A percentile compares a stretch with the other conserved stretches of the same genome.
phyloP scores from a whole-genome alignment of 2,888 invertebrate genomes.

The Brassicogethes aeneus region DNA sequence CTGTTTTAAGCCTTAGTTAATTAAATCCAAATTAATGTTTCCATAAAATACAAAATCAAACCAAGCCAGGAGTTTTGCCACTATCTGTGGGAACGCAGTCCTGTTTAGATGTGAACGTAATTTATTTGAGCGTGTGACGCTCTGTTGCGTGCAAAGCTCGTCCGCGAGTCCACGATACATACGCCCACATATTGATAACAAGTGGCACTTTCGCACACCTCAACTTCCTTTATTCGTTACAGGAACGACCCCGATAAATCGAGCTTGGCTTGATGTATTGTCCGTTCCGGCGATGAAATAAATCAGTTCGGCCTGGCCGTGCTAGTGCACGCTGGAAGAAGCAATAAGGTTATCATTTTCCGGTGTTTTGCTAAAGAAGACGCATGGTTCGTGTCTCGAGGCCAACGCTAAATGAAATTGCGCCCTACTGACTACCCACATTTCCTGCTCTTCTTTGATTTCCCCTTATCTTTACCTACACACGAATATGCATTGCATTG shows the following conservation, averaged over 20 bases:
- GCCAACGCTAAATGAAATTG: conserved; percentile 24
- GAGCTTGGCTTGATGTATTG: conserved; percentile 26
- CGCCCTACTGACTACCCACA: conserved; percentile 18
- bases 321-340: conserved; percentile 27
- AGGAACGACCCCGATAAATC: conserved; percentile 30
- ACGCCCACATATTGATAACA: conserved; percentile 24
- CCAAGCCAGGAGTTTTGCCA: too few species aligned
- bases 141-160: conserved; percentile 6
- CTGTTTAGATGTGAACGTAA: neutral
- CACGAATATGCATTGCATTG: too few species aligned
- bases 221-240: conserved; percentile 23
- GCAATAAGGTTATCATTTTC: conserved; percentile 38
- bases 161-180: neutral
- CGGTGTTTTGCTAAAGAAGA: conserved; percentile 36
- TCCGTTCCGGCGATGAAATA: conserved; percentile 30
- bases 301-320: conserved; percentile 28
- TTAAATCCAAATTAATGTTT: too few species aligned
- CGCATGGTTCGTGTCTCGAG: conserved; percentile 24
- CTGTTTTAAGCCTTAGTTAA: too few species aligned
- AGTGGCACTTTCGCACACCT: conserved; percentile 28
- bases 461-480: too few species aligned
- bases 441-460: conserved; percentile 16
- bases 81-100: too few species aligned
- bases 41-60: too few species aligned
- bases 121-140: neutral